These are phyloP conservation scores for Holcopasites calliopsidis DNA, from an alignment of 1,140 invertebrate species.

Conservation along the genomic window DNA sequence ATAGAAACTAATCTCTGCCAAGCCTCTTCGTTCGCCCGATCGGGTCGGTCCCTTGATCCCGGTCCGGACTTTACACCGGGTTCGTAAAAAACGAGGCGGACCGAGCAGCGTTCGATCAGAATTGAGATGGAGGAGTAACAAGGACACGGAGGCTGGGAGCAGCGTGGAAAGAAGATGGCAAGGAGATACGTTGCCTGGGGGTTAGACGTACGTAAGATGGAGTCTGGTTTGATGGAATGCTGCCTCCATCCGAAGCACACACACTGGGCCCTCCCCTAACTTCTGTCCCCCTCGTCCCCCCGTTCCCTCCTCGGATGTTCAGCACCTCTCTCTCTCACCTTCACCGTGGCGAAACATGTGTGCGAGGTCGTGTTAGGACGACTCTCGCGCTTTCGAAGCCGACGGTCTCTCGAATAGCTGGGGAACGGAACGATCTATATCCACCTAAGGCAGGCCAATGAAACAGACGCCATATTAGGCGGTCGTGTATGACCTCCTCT, in stretches of 20 bases:
- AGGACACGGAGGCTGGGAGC: slow-evolving; percentile 22
- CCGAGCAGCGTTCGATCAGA: slow-evolving; percentile 30
- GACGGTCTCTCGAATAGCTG: slow-evolving; percentile 15
- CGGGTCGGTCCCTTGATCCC: slow-evolving; percentile 39
- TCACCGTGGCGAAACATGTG: slow-evolving; percentile 42
- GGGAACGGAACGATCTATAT: slow-evolving; percentile 47
- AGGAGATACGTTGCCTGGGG: slow-evolving; percentile 59
- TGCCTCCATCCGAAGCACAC: slow-evolving; percentile 65
- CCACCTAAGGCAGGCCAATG: slow-evolving; percentile 51
- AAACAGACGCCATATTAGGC: slow-evolving; percentile 58
- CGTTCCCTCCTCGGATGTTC: slow-evolving; percentile 49
- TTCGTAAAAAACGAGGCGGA: slow-evolving; percentile 24
- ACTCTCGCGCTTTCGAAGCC: slow-evolving; percentile 46
- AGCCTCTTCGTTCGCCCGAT: background rate
- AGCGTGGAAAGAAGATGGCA: slow-evolving; percentile 36
- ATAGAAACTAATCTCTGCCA: background rate
- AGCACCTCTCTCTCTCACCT: slow-evolving; percentile 52
- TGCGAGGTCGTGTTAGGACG: slow-evolving; percentile 41
- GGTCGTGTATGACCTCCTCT: slow-evolving; percentile 42
- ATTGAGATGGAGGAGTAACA: slow-evolving; percentile 35
- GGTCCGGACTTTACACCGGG: slow-evolving; percentile 2
- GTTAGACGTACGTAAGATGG: slow-evolving; percentile 69
- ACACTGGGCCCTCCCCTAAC: slow-evolving; percentile 41
- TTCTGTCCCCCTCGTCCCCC: slow-evolving; percentile 9
- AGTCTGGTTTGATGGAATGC: slow-evolving; percentile 77